Percentiles rank a stretch among this genome's conserved stretches.
Conservation (phyloP, 2,888 invertebrate genomes). For the Lepidochitona cinerea region DNA sequence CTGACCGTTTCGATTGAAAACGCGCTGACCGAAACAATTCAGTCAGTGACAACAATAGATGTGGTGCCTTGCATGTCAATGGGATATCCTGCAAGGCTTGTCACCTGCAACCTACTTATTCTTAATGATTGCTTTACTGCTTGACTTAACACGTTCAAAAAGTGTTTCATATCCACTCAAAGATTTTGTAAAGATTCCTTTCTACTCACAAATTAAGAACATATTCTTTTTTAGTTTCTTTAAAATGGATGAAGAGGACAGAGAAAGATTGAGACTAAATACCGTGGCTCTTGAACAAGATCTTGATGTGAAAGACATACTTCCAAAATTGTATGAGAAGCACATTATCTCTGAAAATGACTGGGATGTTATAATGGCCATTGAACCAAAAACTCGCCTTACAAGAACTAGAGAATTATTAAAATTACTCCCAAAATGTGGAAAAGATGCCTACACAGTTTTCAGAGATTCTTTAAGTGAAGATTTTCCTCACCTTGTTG, state of each 20-base stretch:
- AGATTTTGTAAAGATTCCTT: no score
- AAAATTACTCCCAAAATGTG: not conserved
- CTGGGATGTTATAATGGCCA: not conserved
- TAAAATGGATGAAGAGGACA: constrained; percentile 4
- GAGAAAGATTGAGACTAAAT: not conserved
- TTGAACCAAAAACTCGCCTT: not conserved
- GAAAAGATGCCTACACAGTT: not conserved
- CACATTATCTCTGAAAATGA: not conserved
- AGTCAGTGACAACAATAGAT: no score
- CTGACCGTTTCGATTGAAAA: no score
- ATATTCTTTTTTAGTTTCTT: no score
- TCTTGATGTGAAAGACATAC: not conserved
- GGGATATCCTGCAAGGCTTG: no score
- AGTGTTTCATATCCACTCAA: no score
- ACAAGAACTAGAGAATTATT: not conserved
- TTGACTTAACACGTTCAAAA: no score
- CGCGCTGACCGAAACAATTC: no score
- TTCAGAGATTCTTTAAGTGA: not conserved
- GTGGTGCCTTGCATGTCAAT: no score
- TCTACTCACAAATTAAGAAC: no score
- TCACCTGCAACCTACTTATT: no score
- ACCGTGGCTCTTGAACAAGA: not conserved
- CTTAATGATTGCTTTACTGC: no score
- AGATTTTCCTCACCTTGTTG: not conserved
- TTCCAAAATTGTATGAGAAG: not conserved